These are phyloP conservation scores for Cylloceria caligata DNA, from an alignment of 2,888 invertebrate genomes.

Conservation along the genomic window DNA sequence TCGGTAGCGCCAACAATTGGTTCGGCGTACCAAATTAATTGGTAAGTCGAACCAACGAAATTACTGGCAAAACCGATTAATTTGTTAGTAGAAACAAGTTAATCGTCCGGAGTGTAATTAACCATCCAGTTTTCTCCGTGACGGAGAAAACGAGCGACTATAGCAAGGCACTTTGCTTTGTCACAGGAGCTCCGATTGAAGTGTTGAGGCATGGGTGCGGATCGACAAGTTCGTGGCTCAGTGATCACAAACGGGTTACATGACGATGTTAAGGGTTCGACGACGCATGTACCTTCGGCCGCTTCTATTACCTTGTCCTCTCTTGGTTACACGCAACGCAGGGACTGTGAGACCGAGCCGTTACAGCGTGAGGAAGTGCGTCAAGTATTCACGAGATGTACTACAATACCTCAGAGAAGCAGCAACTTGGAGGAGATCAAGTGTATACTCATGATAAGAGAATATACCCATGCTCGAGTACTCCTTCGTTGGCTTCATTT, in stretches of 20 bases:
- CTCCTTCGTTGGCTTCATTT: slow-evolving; percentile 18
- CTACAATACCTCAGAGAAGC: slow-evolving; percentile 24
- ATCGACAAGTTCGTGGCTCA: slow-evolving; percentile 32
- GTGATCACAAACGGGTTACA: slow-evolving; percentile 17
- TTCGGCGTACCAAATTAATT: too few relatives aligned
- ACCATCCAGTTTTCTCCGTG: too few relatives aligned
- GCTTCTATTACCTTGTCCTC: neutral
- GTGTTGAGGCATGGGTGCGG: slow-evolving; percentile 11
- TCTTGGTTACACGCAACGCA: neutral
- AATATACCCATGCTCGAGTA: slow-evolving; percentile 29
- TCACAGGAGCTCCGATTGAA: slow-evolving; percentile 4
- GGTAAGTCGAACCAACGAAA: too few relatives aligned
- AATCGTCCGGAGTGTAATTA: too few relatives aligned
- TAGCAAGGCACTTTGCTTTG: neutral
- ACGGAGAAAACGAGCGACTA: neutral
- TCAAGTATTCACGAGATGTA: slow-evolving; percentile 35
- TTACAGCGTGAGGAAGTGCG: slow-evolving; percentile 45
- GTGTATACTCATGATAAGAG: neutral
- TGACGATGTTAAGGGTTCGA: slow-evolving; percentile 33
- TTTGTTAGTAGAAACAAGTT: too few relatives aligned
- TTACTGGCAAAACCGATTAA: too few relatives aligned
- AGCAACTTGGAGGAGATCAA: slow-evolving; percentile 19
- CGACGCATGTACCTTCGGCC: slow-evolving; percentile 23
- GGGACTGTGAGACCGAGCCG: slow-evolving; percentile 11
- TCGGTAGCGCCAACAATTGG: too few relatives aligned